These are phyloP conservation scores for Melopsittacus undulatus DNA, from an alignment of 2,797 vertebrate species.

Conservation along the genomic window DNA sequence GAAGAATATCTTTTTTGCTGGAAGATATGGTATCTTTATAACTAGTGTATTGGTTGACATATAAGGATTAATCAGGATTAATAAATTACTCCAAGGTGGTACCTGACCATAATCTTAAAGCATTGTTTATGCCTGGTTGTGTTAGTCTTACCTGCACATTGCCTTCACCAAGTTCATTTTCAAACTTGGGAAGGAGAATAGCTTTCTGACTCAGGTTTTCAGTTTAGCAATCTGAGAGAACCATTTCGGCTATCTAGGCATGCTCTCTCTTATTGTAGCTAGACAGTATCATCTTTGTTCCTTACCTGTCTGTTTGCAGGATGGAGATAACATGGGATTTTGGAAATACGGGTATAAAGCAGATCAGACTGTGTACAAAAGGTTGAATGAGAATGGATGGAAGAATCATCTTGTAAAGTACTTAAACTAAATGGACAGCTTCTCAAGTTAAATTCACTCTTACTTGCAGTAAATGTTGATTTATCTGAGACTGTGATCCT, in stretches of 20 bases:
- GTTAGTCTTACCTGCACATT: neutral
- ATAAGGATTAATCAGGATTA: neutral
- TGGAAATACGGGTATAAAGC: neutral
- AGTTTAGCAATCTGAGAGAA: neutral
- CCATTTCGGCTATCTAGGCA: neutral
- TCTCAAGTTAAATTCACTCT: neutral
- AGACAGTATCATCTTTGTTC: neutral
- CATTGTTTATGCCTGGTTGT: neutral
- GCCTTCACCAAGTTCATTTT: neutral
- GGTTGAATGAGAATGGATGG: neutral
- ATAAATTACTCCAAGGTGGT: neutral
- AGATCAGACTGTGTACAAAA: neutral
- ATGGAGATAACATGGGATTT: neutral
- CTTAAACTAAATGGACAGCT: neutral
- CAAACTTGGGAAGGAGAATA: neutral
- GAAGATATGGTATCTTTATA: neutral
- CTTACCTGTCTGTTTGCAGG: neutral
- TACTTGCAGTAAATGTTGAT: neutral
- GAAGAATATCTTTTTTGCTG: neutral
- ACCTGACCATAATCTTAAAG: neutral
- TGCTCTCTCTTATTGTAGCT: neutral
- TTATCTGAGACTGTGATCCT: neutral
- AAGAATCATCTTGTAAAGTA: neutral
- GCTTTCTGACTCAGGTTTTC: neutral
- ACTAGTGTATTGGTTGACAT: neutral